Evolutionary conservation across 2,797 vertebrate genomes (phyloP).

Genomic region (Chiloscyllium punctatum): DNA sequence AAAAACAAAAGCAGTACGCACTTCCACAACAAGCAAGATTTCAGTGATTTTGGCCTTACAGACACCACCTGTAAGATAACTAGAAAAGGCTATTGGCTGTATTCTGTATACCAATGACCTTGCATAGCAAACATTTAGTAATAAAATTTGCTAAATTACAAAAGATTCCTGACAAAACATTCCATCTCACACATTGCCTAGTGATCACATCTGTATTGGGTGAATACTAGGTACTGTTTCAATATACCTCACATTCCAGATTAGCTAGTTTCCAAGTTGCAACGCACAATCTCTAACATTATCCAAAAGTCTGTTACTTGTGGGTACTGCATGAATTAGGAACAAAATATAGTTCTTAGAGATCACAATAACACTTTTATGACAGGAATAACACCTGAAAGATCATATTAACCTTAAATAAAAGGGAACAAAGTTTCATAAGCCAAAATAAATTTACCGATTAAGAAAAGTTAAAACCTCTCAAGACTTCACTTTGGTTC

Average conservation of each 20-base stretch:
- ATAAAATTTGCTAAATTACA: not conserved
- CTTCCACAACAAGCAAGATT: not conserved
- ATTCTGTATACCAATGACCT: not conserved
- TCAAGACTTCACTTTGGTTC: not conserved
- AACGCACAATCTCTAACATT: no score
- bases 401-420: not conserved
- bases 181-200: not conserved
- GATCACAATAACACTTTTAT: not conserved
- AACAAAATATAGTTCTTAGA: no score
- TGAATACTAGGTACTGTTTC: not conserved
- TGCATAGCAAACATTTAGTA: not conserved
- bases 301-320: no score
- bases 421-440: not conserved
- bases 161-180: not conserved
- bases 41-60: not conserved
- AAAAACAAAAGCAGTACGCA: not conserved
- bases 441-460: not conserved
- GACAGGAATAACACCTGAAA: not conserved
- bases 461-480: not conserved
- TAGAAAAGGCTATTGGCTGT: not conserved
- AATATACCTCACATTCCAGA: not conserved
- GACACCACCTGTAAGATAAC: not conserved
- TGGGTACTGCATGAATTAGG: no score
- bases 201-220: not conserved
- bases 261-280: not conserved